Base-by-base conservation (phyloP, 1,140 invertebrate genomes). In the Trichonephila inaurata region DNA sequence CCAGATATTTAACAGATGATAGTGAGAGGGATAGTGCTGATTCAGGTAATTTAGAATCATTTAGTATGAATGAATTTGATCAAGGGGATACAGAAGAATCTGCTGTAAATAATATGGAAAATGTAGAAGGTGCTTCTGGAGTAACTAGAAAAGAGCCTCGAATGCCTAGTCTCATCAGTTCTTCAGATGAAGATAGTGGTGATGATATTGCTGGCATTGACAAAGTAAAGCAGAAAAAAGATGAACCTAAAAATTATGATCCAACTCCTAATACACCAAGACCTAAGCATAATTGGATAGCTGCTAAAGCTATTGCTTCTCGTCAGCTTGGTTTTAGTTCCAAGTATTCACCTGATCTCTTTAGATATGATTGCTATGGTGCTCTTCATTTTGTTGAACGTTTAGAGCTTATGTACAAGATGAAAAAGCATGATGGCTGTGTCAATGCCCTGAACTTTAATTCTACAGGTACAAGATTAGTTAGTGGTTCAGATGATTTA, bases 371-470 rank as follows among this genome's bases (percentile, higher is more conserved):
- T 64, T 98, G 97, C 95, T 98, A 98, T 95, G 97, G 97, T 14
- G 98, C 98, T 33, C 96, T 98, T 44, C 97, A 98, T 95, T 97
- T 97, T 94, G 97, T 98, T 12, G 97, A 99, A 95, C 97, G 98
- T 94, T 96, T 99, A 95, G 97, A 98, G 95, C 96, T 98, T 60
- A 97, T 97, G 95, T 97, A 97, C 94, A 97, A 97, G 95, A 96
- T 99, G 95, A 97, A 97, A 61, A 97, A 97, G 94, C 98, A 99
- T 96, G 96, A 96, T 95, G 98, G 98, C 72, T 99, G 98, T 96
- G 98, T 99, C 16, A 99, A 99, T 96, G 97, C 98, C 81, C 96
- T 99, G 66, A 97, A 98, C 96, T 99, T 99, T 96, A 98, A 98
- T 96, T 96, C 97, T 86, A 95, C 96, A 96, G 98, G 98, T 64